These are phyloP conservation scores for Cacoxenus indagator DNA, from an alignment of 2,888 invertebrate species.

Conservation along the genomic window DNA sequence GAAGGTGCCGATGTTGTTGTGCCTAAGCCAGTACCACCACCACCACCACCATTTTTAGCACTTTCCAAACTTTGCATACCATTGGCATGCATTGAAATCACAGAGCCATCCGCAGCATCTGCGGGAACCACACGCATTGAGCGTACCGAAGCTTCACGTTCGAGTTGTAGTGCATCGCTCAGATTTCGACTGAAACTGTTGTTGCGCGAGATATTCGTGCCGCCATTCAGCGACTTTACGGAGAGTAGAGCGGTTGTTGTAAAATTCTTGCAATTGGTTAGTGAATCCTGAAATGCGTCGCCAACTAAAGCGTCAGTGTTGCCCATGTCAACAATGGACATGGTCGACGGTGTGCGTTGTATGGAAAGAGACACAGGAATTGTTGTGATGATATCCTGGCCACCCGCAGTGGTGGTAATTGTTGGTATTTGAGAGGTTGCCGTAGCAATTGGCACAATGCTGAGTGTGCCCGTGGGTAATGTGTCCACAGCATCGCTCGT, in stretches of 20 bases:
- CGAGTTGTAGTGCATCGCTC: conserved; percentile 56
- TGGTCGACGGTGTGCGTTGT: conserved; percentile 57
- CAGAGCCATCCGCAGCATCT: conserved; percentile 38
- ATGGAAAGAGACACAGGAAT: conserved; percentile 66
- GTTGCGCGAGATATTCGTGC: conserved; percentile 58
- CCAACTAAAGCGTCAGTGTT: conserved; percentile 9
- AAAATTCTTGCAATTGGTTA: conserved; percentile 43
- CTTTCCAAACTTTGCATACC: conserved; percentile 28
- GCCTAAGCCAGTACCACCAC: not conserved
- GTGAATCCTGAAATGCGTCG: conserved; percentile 35
- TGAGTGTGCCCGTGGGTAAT: conserved; percentile 61
- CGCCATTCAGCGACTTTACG: conserved; percentile 58
- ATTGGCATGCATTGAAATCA: not conserved
- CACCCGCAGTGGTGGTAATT: conserved; percentile 55
- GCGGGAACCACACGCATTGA: conserved; percentile 42
- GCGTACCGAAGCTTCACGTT: conserved; percentile 59
- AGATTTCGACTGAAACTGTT: conserved; percentile 65
- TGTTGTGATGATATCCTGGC: conserved; percentile 58
- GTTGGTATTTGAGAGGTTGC: conserved; percentile 57
- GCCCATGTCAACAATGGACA: conserved; percentile 59
- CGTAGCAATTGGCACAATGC: conserved; percentile 59
- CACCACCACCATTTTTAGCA: conserved; percentile 22
- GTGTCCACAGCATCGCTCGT: conserved; percentile 59
- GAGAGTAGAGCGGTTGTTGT: conserved; percentile 59
- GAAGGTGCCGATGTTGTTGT: conserved; percentile 66